Base-by-base conservation (phyloP, 2,888 invertebrate genomes). In the Yponomeuta plumbellus region DNA sequence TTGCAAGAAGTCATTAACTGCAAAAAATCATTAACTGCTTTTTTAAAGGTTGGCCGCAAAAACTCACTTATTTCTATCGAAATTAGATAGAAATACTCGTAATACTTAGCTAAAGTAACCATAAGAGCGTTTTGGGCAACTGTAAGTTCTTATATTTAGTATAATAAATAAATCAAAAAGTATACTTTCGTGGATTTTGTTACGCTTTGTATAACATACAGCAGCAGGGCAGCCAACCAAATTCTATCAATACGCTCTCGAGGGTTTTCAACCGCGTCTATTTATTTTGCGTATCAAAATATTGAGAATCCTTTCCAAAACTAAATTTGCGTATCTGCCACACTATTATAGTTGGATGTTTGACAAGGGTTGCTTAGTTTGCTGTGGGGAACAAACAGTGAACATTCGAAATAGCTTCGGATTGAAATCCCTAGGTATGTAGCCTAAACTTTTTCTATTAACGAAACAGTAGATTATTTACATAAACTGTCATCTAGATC, bases 201-300 rank as follows among this genome's bases (percentile, higher is more conserved):
- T 34, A 1, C 3, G 8, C 34, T 8, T 8, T 34, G 34, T 34
- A 34, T 8, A 34, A 8, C 34, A 34, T 10, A 34, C 6, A 34
- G 34, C 34, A 8, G 34, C 6, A 10, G 34, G 34, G 34, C 34
- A 5, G 34, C 34, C 26, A 44, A 44, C 13, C 2, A 44, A 11
- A 5, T 17, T 52, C 17, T 52, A 52, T 17, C 13, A 52, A 17
- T 52, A 52, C 13, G 44, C 44, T 52, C 44, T 10, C 34, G 17
- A 52, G 44, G 44, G 44, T 1, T 52, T 17, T 52, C 44, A 3
- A 11, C 0, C 34, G 34, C 34, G 5, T 17, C 17, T 52, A 52
- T 52, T 52, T 52, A 52, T 52, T 52, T 52, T 52, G 44, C 44
- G 17, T 52, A 52, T 17, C 44, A 52, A 52, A 52, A 52, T 52